Evolutionary conservation across 2,113 vertebrate genomes (phyloP).

Genomic region (Chaetodon auriga): DNA sequence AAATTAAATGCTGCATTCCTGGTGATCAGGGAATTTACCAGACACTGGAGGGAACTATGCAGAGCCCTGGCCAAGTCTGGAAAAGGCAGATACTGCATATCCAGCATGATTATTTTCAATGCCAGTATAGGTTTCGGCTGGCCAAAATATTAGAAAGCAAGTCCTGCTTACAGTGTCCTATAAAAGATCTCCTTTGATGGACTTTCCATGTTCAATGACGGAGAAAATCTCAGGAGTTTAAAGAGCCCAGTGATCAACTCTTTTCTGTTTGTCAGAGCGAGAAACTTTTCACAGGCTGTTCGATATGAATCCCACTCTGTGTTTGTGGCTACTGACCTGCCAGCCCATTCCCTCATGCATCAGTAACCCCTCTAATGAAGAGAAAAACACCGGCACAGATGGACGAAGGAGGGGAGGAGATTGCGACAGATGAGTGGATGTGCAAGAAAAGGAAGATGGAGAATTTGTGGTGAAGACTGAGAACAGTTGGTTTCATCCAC

Average conservation of each 20-base stretch:
- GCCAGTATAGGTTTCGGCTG: neutral
- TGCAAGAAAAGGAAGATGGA: constrained; percentile 27
- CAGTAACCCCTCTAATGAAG: constrained; percentile 72
- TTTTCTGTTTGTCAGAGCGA: constrained; percentile 12
- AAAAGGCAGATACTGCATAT: constrained; percentile 41
- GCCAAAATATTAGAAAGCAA: neutral
- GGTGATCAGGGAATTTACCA: constrained; percentile 57
- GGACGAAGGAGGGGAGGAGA: constrained; percentile 42
- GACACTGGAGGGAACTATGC: constrained; percentile 42
- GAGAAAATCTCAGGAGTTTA: neutral
- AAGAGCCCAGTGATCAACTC: neutral
- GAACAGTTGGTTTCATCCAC: neutral
- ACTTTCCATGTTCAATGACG: neutral
- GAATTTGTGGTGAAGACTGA: constrained; percentile 16
- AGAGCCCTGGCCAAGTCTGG: constrained; percentile 41
- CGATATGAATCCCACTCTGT: constrained; percentile 43
- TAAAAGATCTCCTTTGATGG: neutral
- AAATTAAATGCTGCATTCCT: constrained; percentile 65
- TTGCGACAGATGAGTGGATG: constrained; percentile 42
- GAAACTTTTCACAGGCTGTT: constrained; percentile 49
- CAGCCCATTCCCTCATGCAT: constrained; percentile 64
- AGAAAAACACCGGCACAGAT: constrained; percentile 56
- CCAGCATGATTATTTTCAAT: constrained; percentile 40
- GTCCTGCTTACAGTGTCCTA: neutral
- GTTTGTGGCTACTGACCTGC: constrained; percentile 57